Percentiles rank a stretch among this genome's conserved stretches.
These are phyloP conservation scores for Hassar affinis DNA, from an alignment of 2,113 vertebrate species.

Conservation along the genomic window DNA sequence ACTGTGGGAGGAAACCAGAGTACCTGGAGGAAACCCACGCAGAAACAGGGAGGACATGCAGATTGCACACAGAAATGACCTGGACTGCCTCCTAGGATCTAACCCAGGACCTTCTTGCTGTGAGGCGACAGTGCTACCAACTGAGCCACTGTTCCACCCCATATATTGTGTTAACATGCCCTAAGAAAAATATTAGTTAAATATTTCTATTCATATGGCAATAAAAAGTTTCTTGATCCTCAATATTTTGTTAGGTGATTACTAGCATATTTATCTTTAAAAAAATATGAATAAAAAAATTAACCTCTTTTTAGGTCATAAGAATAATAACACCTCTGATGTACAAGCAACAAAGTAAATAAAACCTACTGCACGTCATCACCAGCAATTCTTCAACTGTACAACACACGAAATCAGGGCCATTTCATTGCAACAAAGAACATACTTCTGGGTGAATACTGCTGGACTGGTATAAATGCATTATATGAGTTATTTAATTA, in stretches of 20 bases:
- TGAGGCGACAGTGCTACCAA: no score
- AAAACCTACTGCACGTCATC: neutral
- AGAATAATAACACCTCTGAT: neutral
- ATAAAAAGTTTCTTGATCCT: neutral
- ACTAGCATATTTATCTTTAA: neutral
- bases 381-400: neutral
- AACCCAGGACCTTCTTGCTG: no score
- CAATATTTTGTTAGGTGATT: neutral
- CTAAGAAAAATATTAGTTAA: neutral
- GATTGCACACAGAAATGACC: no score
- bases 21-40: no score
- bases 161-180: neutral
- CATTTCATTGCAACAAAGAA: neutral
- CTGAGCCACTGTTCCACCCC: no score
- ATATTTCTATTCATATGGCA: neutral
- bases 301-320: neutral
- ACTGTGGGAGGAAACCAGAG: no score
- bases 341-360: neutral
- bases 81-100: no score
- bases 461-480: neutral
- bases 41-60: no score
- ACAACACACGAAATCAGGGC: neutral
- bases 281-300: neutral
- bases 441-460: neutral
- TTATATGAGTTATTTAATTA: neutral